A percentile compares a stretch with the other conserved stretches of the same genome.
These are phyloP conservation scores for Sebastes umbrosus DNA, from an alignment of 2,797 vertebrate genomes.

Conservation along the genomic window DNA sequence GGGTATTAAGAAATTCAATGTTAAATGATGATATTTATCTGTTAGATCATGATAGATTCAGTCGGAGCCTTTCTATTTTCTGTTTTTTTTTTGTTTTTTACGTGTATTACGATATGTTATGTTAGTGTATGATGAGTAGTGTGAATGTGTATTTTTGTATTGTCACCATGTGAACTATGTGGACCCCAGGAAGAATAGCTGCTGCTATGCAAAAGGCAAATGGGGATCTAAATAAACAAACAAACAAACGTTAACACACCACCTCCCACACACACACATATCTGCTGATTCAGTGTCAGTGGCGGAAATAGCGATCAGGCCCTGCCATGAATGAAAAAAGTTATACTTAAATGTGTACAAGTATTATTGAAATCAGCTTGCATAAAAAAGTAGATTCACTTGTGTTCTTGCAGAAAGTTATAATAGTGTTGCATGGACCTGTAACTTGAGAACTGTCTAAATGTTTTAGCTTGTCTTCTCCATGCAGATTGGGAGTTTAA, in stretches of 20 bases:
- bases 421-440: not conserved
- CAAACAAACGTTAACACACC: too few relatives aligned
- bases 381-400: not conserved
- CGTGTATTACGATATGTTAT: fast-evolving
- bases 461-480: not conserved
- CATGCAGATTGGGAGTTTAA: not conserved
- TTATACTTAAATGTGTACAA: not conserved
- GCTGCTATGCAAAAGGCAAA: too few relatives aligned
- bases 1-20: too few relatives aligned
- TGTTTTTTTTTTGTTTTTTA: too few relatives aligned
- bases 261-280: not conserved
- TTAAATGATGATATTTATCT: too few relatives aligned
- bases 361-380: not conserved
- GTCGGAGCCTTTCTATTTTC: too few relatives aligned
- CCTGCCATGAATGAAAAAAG: not conserved
- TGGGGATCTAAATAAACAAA: too few relatives aligned
- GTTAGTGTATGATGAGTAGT: too few relatives aligned
- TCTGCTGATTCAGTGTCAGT: not conserved
- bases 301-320: not conserved
- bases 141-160: too few relatives aligned
- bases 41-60: too few relatives aligned
- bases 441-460: not conserved
- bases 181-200: too few relatives aligned
- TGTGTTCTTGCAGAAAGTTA: not conserved
- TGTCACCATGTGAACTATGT: too few relatives aligned